Percentiles rank a stretch among this genome's conserved stretches.
Evolutionary conservation across 2,888 invertebrate genomes (phyloP).

Genomic region (Drosophila quasianomalipes): DNA sequence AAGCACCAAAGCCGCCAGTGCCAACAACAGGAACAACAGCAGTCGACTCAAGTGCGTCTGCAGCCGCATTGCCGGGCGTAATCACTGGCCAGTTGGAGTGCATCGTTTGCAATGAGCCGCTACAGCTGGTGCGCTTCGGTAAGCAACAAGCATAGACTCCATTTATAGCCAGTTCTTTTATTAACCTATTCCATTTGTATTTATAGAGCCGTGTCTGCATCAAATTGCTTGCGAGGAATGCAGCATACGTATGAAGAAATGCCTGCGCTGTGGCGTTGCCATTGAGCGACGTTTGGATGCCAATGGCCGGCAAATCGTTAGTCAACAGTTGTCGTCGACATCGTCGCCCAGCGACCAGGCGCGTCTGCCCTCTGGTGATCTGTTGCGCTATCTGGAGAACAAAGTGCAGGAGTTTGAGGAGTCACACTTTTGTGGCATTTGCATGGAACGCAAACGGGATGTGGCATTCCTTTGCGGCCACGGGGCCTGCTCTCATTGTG

Average conservation of each 20-base stretch:
- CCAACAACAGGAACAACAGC: slow-evolving; percentile 15
- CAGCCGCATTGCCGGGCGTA: slow-evolving; percentile 40
- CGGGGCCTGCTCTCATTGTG: slow-evolving; percentile 93
- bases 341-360: slow-evolving; percentile 84
- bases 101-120: slow-evolving; percentile 90
- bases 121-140: slow-evolving; percentile 88
- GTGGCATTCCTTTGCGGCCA: slow-evolving; percentile 96
- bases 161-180: neutral
- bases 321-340: slow-evolving; percentile 54
- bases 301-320: slow-evolving; percentile 86
- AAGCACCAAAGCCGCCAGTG: slow-evolving; percentile 76
- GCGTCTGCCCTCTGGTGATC: slow-evolving; percentile 89
- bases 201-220: slow-evolving; percentile 90
- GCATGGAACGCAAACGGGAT: slow-evolving; percentile 93
- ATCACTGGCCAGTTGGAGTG: slow-evolving; percentile 86
- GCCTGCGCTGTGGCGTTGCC: slow-evolving; percentile 88
- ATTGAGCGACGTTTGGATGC: slow-evolving; percentile 87
- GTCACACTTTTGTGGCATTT: slow-evolving; percentile 93
- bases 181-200: neutral
- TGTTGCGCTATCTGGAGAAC: slow-evolving; percentile 89
- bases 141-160: slow-evolving; percentile 8
- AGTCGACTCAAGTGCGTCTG: slow-evolving; percentile 21
- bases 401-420: slow-evolving; percentile 95
- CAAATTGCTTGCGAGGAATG: slow-evolving; percentile 91
- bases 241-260: slow-evolving; percentile 91